These are phyloP conservation scores for Aphaenogaster floridana DNA, from an alignment of 1,140 invertebrate genomes.

Conservation along the genomic window DNA sequence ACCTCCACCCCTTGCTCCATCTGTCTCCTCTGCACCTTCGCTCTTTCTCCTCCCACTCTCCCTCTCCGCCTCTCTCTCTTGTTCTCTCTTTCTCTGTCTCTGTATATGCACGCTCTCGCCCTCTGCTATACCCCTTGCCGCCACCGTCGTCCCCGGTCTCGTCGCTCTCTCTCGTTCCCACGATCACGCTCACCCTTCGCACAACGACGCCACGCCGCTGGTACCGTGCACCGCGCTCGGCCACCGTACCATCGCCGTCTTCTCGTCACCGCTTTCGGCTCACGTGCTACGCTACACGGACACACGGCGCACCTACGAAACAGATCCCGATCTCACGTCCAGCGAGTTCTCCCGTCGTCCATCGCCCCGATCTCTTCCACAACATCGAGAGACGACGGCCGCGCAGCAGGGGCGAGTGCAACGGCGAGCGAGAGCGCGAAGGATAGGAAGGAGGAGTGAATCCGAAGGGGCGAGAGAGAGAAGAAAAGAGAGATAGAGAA, in stretches of 20 bases:
- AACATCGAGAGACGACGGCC: slow-evolving; percentile 19
- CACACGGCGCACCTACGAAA: not conserved
- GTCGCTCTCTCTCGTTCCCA: slow-evolving; percentile 56
- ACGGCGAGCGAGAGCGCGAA: not conserved
- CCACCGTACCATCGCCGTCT: not conserved
- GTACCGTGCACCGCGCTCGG: slow-evolving; percentile 12
- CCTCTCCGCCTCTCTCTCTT: not conserved
- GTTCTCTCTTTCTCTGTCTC: slow-evolving; percentile 22
- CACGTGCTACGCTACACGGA: slow-evolving; percentile 36
- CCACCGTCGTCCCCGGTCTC: not conserved
- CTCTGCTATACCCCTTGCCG: slow-evolving; percentile 15
- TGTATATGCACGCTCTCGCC: slow-evolving; percentile 38
- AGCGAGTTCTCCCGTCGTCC: slow-evolving; percentile 15
- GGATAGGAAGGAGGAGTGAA: slow-evolving; percentile 7
- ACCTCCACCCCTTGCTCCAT: not conserved
- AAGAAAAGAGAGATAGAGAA: not conserved
- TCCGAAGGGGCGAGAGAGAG: not conserved
- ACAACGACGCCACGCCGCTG: slow-evolving; percentile 6
- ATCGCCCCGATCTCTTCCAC: not conserved
- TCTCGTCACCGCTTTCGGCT: not conserved
- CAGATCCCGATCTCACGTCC: slow-evolving; percentile 8
- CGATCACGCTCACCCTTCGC: slow-evolving; percentile 43
- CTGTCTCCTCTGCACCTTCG: slow-evolving; percentile 29
- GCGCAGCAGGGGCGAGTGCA: not conserved
- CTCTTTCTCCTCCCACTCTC: slow-evolving; percentile 5